Conservation (phyloP, 2,888 invertebrate species). For the Zygogramma bicolorata region DNA sequence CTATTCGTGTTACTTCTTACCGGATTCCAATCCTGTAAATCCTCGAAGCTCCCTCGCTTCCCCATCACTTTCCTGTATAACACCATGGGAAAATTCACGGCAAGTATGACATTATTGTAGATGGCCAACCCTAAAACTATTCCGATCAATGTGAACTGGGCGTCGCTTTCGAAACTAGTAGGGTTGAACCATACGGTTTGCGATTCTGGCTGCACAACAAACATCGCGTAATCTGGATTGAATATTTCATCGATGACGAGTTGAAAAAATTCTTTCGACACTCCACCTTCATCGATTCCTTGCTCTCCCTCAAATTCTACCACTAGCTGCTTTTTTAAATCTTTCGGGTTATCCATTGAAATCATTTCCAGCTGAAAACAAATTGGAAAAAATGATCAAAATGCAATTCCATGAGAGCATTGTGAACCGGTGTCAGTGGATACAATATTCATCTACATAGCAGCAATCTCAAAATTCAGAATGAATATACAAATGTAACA, state of each 20-base stretch:
- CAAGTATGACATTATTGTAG: slow-evolving; percentile 94
- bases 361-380: slow-evolving; percentile 89
- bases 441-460: too few relatives aligned
- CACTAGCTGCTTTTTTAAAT: slow-evolving; percentile 93
- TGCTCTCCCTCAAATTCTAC: slow-evolving; percentile 97
- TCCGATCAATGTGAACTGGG: slow-evolving; percentile 91
- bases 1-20: slow-evolving; percentile 69
- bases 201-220: slow-evolving; percentile 76
- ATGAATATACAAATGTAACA: too few relatives aligned
- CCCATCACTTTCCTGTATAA: slow-evolving; percentile 94
- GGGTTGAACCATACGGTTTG: slow-evolving; percentile 88
- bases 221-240: slow-evolving; percentile 96
- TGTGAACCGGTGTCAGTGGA: too few relatives aligned
- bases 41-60: slow-evolving; percentile 88
- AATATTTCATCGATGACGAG: slow-evolving; percentile 93
- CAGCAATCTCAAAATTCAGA: too few relatives aligned
- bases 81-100: slow-evolving; percentile 96
- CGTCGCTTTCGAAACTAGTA: slow-evolving; percentile 92
- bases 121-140: slow-evolving; percentile 92
- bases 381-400: too few relatives aligned
- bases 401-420: too few relatives aligned
- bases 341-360: slow-evolving; percentile 92
- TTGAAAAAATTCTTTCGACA: slow-evolving; percentile 97
- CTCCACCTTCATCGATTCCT: slow-evolving; percentile 96
- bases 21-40: slow-evolving; percentile 90